Percentiles rank a stretch among this genome's conserved stretches.
Conservation (phyloP, 1,140 invertebrate genomes). For the Drosophila grimshawi region DNA sequence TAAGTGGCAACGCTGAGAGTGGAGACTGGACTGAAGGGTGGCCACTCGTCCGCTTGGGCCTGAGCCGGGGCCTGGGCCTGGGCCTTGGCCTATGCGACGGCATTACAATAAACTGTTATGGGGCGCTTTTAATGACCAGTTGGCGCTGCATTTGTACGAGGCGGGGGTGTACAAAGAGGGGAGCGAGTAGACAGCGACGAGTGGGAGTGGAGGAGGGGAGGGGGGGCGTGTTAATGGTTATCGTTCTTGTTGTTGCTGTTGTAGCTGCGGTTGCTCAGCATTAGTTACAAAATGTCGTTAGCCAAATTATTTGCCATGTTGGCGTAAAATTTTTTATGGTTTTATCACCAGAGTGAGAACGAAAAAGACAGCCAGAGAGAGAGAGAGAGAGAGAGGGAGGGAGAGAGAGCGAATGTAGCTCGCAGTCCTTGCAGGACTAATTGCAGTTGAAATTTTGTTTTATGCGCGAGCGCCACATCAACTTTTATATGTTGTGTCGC, state of each 20-base stretch:
- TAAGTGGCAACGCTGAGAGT: conserved; percentile 68
- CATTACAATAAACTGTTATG: conserved; percentile 81
- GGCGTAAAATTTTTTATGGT: conserved; percentile 77
- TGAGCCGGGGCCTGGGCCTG: conserved; percentile 44
- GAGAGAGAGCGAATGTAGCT: neutral
- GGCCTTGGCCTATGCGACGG: conserved; percentile 66
- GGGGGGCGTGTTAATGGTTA: conserved; percentile 75
- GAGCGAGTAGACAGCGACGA: neutral
- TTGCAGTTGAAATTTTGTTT: conserved; percentile 81
- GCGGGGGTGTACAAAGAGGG: no score
- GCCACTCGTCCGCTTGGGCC: conserved; percentile 57
- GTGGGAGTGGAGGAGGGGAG: conserved; percentile 10
- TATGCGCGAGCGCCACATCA: conserved; percentile 72
- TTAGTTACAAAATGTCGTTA: conserved; percentile 82
- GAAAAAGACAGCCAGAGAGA: neutral
- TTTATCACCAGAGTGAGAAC: conserved; percentile 48
- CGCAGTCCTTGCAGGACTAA: conserved; percentile 58
- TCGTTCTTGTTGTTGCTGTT: conserved; percentile 59
- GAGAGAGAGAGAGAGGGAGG: conserved; percentile 1
- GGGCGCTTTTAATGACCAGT: conserved; percentile 76
- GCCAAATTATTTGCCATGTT: conserved; percentile 82
- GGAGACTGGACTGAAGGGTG: conserved; percentile 20
- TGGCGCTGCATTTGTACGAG: conserved; percentile 62
- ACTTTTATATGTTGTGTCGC: conserved; percentile 55
- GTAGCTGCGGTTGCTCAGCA: conserved; percentile 61